Conservation (phyloP, 2,888 invertebrate species). For the Drosophila subsilvestris region DNA sequence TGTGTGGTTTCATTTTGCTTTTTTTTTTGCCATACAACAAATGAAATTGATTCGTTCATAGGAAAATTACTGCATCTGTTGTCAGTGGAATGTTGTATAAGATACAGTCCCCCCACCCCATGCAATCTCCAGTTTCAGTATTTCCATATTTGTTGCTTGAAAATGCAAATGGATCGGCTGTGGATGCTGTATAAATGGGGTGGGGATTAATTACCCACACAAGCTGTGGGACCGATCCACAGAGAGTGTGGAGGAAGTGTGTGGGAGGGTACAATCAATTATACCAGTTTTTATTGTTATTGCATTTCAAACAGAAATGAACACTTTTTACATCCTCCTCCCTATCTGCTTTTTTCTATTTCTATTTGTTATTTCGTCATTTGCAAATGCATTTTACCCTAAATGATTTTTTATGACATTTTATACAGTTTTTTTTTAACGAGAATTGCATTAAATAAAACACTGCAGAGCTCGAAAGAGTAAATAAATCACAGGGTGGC, state of each 20-base stretch:
- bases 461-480: constrained; percentile 4
- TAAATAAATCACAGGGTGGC: constrained; percentile 36
- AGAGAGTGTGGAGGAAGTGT: constrained; percentile 20
- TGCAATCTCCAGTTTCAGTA: not conserved
- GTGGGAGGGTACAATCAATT: constrained; percentile 45
- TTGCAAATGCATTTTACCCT: constrained; percentile 19
- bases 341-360: constrained; percentile 5
- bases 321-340: not conserved
- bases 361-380: too few species aligned
- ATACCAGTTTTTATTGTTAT: constrained; percentile 70
- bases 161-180: constrained; percentile 65
- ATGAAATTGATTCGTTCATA: constrained; percentile 50
- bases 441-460: constrained; percentile 3
- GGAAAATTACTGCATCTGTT: constrained; percentile 55
- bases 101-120: constrained; percentile 11
- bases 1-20: constrained; percentile 10
- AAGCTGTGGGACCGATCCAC: not conserved
- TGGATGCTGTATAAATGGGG: constrained; percentile 18
- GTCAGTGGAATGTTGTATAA: constrained; percentile 16
- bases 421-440: constrained; percentile 33
- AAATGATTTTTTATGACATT: constrained; percentile 28
- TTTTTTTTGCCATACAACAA: constrained; percentile 20
- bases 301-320: constrained; percentile 57
- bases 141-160: constrained; percentile 34
- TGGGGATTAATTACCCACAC: constrained; percentile 67